phyloP scores from a whole-genome alignment of 1,140 invertebrate species.

The Rhynchophorus ferrugineus region DNA sequence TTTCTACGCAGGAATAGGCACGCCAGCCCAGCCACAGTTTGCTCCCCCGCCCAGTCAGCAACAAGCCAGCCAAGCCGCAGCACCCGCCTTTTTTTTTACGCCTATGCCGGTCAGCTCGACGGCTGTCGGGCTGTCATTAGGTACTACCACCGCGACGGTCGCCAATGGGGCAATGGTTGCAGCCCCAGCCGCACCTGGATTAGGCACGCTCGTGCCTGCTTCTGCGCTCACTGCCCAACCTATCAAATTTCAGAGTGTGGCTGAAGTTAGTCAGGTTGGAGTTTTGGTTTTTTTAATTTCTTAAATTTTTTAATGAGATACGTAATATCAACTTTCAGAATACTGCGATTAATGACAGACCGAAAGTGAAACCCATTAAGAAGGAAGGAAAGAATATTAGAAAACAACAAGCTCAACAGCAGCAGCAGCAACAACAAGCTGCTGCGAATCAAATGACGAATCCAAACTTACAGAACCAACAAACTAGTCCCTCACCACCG shows the following conservation, averaged over 20 bases:
- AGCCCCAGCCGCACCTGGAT: slow-evolving; percentile 4
- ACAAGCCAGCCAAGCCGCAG: slow-evolving; percentile 20
- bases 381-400: slow-evolving; percentile 65
- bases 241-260: slow-evolving; percentile 35
- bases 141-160: slow-evolving; percentile 1
- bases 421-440: slow-evolving; percentile 35
- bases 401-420: slow-evolving; percentile 39
- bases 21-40: slow-evolving; percentile 23
- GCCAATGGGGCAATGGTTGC: slow-evolving; percentile 9
- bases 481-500: slow-evolving; percentile 14
- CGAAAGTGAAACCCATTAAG: slow-evolving; percentile 69
- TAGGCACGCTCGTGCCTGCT: slow-evolving; percentile 16
- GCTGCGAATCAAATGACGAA: slow-evolving; percentile 34
- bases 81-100: slow-evolving; percentile 35
- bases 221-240: slow-evolving; percentile 22
- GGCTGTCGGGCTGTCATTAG: slow-evolving; percentile 12
- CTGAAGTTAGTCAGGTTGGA: slow-evolving; percentile 37
- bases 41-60: slow-evolving; percentile 8
- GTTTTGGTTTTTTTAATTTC: background rate
- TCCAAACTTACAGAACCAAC: slow-evolving; percentile 35
- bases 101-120: slow-evolving; percentile 25
- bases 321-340: slow-evolving; percentile 43
- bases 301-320: background rate
- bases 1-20: slow-evolving; percentile 32
- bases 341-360: slow-evolving; percentile 70